Conservation (phyloP, 2,888 invertebrate species). For the Thelaira solivaga region DNA sequence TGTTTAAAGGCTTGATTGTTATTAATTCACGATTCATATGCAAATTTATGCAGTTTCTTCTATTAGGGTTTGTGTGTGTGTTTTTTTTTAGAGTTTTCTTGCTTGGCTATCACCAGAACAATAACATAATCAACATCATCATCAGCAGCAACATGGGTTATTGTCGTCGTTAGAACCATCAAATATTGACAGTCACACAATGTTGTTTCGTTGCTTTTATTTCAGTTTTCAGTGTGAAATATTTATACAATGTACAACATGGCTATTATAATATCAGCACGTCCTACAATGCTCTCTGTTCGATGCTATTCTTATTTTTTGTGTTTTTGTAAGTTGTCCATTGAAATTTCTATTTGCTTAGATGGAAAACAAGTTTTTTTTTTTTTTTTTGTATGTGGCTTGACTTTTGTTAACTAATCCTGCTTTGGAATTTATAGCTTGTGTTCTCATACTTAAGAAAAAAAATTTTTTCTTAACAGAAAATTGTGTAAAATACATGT, state of each 20-base stretch:
- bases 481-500: no score
- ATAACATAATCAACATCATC: constrained; percentile 33
- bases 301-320: neutral
- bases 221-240: constrained; percentile 9
- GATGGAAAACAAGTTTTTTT: constrained; percentile 1
- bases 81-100: constrained; percentile 4
- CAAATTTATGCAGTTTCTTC: constrained; percentile 73
- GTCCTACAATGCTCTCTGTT: neutral
- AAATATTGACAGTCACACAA: constrained; percentile 42
- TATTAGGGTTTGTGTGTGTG: neutral
- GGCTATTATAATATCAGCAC: constrained; percentile 10
- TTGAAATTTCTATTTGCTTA: constrained; percentile 21
- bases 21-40: constrained; percentile 78
- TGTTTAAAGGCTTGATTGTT: constrained; percentile 65
- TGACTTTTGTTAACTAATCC: constrained; percentile 65
- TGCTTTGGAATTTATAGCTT: constrained; percentile 66
- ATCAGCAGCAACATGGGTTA: constrained; percentile 22
- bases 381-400: constrained; percentile 61
- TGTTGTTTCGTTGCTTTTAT: constrained; percentile 19
- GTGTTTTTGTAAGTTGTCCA: neutral
- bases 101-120: constrained; percentile 9
- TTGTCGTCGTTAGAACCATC: constrained; percentile 24
- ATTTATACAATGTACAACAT: constrained; percentile 25
- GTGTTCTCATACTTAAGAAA: constrained; percentile 49
- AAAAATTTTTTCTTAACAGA: neutral